These are phyloP conservation scores for Gymnothorax javanicus DNA, from an alignment of 2,797 vertebrate species.

Conservation along the genomic window DNA sequence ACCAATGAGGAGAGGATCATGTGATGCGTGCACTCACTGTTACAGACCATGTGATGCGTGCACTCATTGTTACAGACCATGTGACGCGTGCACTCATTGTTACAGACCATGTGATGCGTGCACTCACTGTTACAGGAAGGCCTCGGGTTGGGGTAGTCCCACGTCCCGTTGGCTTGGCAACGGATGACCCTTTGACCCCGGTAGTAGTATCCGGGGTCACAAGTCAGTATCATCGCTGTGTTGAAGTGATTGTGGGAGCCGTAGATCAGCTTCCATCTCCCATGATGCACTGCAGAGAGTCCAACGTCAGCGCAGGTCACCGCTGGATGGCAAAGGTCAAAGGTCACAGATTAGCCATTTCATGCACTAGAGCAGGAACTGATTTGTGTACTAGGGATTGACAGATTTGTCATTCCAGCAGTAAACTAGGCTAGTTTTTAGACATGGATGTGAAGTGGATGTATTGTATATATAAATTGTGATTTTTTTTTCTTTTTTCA, in stretches of 20 bases:
- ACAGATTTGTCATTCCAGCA: no score
- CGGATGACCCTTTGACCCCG: constrained; percentile 87
- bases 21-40: background rate
- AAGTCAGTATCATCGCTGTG: constrained; percentile 92
- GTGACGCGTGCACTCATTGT: background rate
- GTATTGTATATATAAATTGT: no score
- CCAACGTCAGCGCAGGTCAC: constrained; percentile 88
- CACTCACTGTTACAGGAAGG: constrained; percentile 90
- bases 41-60: background rate
- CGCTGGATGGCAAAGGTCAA: constrained; percentile 64
- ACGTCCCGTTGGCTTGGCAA: constrained; percentile 88
- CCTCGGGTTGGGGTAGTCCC: constrained; percentile 87
- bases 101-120: background rate
- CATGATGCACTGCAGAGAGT: constrained; percentile 87
- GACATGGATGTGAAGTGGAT: no score
- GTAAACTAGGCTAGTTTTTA: background rate
- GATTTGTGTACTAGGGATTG: no score
- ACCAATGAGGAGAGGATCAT: background rate
- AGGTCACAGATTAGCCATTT: background rate
- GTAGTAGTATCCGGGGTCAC: constrained; percentile 96
- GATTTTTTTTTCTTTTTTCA: no score
- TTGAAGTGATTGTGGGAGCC: constrained; percentile 92
- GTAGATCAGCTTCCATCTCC: constrained; percentile 93
- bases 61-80: background rate
- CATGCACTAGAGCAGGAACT: background rate